These are phyloP conservation scores for Aphis gossypii DNA, from an alignment of 1,140 invertebrate genomes.

Conservation along the genomic window DNA sequence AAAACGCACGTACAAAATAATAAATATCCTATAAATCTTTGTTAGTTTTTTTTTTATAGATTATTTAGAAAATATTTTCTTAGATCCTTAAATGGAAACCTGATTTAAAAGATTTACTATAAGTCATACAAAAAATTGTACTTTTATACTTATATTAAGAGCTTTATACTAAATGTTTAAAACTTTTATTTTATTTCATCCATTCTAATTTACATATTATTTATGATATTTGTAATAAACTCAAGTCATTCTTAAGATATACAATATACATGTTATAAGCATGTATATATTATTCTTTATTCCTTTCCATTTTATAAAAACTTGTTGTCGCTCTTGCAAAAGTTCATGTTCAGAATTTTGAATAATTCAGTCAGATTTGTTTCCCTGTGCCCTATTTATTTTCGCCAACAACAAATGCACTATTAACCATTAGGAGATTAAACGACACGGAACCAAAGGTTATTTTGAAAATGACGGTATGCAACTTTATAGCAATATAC, in stretches of 20 bases:
- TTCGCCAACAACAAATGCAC: not conserved
- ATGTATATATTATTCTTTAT: not conserved
- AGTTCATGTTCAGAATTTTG: not conserved
- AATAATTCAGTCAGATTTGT: conserved; percentile 26
- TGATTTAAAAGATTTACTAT: not conserved
- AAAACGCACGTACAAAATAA: not conserved
- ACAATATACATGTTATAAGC: not conserved
- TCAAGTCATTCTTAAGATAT: not conserved
- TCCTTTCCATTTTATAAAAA: not conserved
- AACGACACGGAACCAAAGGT: conserved; percentile 25
- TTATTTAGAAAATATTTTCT: not conserved
- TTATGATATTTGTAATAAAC: not conserved
- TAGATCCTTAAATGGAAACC: not conserved
- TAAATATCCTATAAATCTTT: not conserved
- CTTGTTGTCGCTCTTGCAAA: not conserved
- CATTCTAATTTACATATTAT: not conserved
- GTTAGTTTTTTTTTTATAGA: not conserved
- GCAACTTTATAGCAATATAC: not conserved
- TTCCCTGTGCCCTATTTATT: not conserved
- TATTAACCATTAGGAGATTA: not conserved
- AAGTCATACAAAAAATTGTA: not conserved
- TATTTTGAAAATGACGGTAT: conserved; percentile 19
- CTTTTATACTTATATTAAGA: not conserved
- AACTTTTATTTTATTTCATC: not conserved
- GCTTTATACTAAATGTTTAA: not conserved